Conservation (phyloP, 2,888 invertebrate genomes). For the Drosophila niveifrons region DNA sequence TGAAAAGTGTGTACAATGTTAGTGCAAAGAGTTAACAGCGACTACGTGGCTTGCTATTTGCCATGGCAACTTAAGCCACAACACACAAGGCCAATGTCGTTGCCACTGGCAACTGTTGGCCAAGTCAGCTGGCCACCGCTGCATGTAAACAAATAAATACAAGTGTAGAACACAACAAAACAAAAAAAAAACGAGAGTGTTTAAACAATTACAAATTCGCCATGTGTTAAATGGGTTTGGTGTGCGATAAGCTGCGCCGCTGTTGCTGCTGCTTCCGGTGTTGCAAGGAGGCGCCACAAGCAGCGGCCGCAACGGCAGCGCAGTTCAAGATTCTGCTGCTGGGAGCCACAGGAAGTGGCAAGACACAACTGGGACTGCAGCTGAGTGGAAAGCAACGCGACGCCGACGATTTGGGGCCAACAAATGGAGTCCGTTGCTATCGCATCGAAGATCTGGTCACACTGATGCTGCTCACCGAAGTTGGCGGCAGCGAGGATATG, state of each 20-base stretch:
- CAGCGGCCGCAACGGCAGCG: neutral
- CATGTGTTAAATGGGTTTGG: constrained; percentile 65
- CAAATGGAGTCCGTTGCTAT: constrained; percentile 83
- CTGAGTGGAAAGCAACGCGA: constrained; percentile 65
- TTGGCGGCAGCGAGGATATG: constrained; percentile 83
- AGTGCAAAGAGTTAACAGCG: neutral
- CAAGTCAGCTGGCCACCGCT: constrained; percentile 48
- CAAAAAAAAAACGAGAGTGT: no score
- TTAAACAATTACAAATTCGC: constrained; percentile 7
- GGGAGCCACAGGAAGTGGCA: constrained; percentile 80
- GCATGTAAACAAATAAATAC: constrained; percentile 54
- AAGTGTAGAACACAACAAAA: neutral
- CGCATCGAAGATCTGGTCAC: constrained; percentile 21
- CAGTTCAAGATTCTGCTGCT: constrained; percentile 79
- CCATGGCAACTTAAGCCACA: constrained; percentile 42
- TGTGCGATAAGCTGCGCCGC: constrained; percentile 57
- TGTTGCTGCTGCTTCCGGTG: constrained; percentile 21
- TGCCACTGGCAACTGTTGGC: constrained; percentile 33
- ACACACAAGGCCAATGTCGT: constrained; percentile 34
- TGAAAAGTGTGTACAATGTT: neutral
- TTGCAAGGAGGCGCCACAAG: constrained; percentile 1
- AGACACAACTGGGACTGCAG: constrained; percentile 82
- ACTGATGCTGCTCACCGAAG: constrained; percentile 80
- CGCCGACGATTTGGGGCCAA: constrained; percentile 64
- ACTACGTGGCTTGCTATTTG: constrained; percentile 21